These are phyloP conservation scores for Drosophila sp. DNA, from an alignment of 1,140 invertebrate genomes.

Conservation along the genomic window DNA sequence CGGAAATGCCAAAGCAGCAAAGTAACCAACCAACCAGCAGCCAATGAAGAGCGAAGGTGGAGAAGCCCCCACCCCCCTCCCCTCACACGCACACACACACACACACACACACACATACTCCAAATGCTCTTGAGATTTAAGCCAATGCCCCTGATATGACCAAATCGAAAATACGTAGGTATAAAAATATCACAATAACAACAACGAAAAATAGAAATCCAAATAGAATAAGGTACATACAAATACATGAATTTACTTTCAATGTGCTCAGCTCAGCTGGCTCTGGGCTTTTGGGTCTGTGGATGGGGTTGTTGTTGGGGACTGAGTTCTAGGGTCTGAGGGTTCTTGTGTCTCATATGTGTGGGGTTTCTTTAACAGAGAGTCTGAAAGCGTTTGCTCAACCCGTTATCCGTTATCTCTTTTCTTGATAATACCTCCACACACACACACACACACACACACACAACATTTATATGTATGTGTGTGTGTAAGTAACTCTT, in stretches of 20 bases:
- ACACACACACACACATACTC: not conserved
- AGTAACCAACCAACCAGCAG: constrained; percentile 11
- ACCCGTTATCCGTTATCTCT: constrained; percentile 58
- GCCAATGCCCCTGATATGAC: constrained; percentile 38
- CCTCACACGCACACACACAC: not conserved
- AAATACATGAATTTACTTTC: constrained; percentile 19
- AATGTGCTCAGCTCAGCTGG: constrained; percentile 19
- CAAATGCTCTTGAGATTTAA: constrained; percentile 63
- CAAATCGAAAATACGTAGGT: not conserved
- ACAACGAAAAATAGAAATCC: too few species aligned
- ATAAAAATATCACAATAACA: too few species aligned
- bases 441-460: constrained; percentile 24
- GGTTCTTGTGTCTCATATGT: constrained; percentile 23
- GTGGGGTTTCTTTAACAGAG: constrained; percentile 52
- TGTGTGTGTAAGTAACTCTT: constrained; percentile 29
- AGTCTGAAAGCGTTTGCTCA: constrained; percentile 65
- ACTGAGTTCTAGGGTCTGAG: not conserved
- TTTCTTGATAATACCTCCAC: constrained; percentile 63
- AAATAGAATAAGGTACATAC: not conserved
- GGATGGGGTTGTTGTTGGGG: too few species aligned
- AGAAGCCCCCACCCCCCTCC: too few species aligned
- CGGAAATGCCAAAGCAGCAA: constrained; percentile 44
- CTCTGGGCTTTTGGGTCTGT: not conserved
- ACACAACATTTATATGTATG: constrained; percentile 9
- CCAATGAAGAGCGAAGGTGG: constrained; percentile 7